These are phyloP conservation scores for Donacobius atricapilla DNA, from an alignment of 2,113 vertebrate species.

Conservation along the genomic window DNA sequence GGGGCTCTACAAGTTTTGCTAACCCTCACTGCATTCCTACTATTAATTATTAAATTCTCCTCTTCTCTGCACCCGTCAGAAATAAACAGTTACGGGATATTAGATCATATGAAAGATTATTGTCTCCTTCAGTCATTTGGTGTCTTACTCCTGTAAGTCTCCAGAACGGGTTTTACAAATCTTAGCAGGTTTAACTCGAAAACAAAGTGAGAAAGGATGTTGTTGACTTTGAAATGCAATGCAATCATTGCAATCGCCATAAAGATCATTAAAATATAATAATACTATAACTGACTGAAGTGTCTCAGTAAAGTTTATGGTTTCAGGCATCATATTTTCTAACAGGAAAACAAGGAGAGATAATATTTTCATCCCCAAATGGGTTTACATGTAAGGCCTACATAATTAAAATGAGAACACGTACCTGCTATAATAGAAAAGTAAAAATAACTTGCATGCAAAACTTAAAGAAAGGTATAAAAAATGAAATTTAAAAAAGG, in stretches of 20 bases:
- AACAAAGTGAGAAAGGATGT: background rate
- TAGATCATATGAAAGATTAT: background rate
- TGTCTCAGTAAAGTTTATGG: background rate
- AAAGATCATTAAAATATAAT: background rate
- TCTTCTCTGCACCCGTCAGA: background rate
- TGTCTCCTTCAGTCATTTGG: background rate
- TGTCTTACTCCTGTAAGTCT: background rate
- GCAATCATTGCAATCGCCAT: background rate
- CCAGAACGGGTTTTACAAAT: background rate
- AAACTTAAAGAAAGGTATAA: background rate
- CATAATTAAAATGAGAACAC: background rate
- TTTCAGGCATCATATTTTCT: background rate
- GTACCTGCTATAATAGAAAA: background rate
- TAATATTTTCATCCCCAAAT: background rate
- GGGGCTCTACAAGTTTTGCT: background rate
- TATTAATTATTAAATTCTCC: background rate
- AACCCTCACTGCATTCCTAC: constrained; percentile 6
- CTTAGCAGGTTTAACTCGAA: background rate
- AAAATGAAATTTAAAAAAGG: background rate
- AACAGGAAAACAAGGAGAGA: background rate
- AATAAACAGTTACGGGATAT: background rate
- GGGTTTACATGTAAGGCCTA: background rate
- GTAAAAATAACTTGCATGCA: background rate
- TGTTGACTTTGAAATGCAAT: background rate
- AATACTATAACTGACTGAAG: background rate